These are phyloP conservation scores for Mamestra brassicae DNA, from an alignment of 2,888 invertebrate species.

Conservation along the genomic window DNA sequence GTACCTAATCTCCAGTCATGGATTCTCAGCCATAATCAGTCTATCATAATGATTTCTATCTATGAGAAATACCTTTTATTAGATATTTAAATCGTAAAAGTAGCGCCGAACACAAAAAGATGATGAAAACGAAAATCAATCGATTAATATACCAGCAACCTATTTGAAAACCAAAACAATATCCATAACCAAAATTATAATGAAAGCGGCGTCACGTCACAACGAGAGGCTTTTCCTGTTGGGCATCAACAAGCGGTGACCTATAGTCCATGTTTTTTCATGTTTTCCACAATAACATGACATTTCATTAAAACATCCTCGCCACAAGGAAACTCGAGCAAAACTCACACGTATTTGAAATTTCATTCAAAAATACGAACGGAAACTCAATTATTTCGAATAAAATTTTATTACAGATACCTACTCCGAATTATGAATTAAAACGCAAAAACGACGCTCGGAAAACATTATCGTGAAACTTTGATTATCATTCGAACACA, in stretches of 20 bases:
- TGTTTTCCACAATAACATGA: slow-evolving; percentile 19
- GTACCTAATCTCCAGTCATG: not conserved
- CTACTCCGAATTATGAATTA: slow-evolving; percentile 53
- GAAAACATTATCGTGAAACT: slow-evolving; percentile 33
- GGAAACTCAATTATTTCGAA: slow-evolving; percentile 27
- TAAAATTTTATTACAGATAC: slow-evolving; percentile 6
- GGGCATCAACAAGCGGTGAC: not conserved
- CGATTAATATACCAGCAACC: not conserved
- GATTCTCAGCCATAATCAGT: not conserved
- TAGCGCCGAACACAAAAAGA: not conserved
- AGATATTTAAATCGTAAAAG: not conserved
- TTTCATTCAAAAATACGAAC: slow-evolving; percentile 33
- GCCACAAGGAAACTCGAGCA: slow-evolving; percentile 8
- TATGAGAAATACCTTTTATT: not conserved
- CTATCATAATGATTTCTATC: not conserved
- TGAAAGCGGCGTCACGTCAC: not conserved
- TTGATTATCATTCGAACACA: slow-evolving; percentile 43
- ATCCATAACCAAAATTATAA: not conserved
- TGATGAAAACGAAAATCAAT: not conserved
- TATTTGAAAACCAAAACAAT: not conserved
- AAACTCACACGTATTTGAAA: slow-evolving; percentile 8
- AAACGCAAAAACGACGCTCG: slow-evolving; percentile 35
- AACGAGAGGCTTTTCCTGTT: not conserved
- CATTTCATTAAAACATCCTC: slow-evolving; percentile 3
- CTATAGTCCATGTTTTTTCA: too few relatives aligned